These are phyloP conservation scores for Drosophila peninsularis DNA, from an alignment of 2,888 invertebrate genomes.

Conservation along the genomic window DNA sequence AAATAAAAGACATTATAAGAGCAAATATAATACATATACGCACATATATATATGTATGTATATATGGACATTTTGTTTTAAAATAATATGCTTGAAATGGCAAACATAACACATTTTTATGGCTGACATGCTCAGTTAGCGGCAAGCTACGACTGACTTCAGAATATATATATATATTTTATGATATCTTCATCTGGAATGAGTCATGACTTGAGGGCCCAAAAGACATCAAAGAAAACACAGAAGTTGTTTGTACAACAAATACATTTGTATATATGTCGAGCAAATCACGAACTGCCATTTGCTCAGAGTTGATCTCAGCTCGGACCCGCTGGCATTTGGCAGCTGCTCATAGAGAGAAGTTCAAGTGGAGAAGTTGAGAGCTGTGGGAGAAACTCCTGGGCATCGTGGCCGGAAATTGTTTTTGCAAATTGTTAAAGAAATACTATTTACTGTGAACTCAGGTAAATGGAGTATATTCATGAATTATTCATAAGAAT, in stretches of 20 bases:
- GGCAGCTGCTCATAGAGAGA: not conserved
- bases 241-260: not conserved
- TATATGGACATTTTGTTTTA: constrained; percentile 24
- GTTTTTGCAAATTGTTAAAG: not conserved
- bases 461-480: no score
- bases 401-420: not conserved
- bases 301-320: constrained; percentile 20
- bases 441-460: not conserved
- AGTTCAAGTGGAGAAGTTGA: not conserved
- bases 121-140: constrained; percentile 43
- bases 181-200: constrained; percentile 35
- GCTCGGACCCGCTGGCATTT: constrained; percentile 17
- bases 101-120: constrained; percentile 55
- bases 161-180: constrained; percentile 24
- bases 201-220: constrained; percentile 41
- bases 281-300: constrained; percentile 28
- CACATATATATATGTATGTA: not conserved
- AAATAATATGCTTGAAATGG: constrained; percentile 42
- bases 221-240: not conserved
- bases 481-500: not conserved
- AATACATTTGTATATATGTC: not conserved
- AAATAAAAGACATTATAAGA: constrained; percentile 59
- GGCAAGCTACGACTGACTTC: constrained; percentile 22
- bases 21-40: constrained; percentile 15
- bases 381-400: constrained; percentile 27